A percentile compares a stretch with the other conserved stretches of the same genome.
Evolutionary conservation across 2,113 vertebrate genomes (phyloP).

Genomic region (Saimiri boliviensis): DNA sequence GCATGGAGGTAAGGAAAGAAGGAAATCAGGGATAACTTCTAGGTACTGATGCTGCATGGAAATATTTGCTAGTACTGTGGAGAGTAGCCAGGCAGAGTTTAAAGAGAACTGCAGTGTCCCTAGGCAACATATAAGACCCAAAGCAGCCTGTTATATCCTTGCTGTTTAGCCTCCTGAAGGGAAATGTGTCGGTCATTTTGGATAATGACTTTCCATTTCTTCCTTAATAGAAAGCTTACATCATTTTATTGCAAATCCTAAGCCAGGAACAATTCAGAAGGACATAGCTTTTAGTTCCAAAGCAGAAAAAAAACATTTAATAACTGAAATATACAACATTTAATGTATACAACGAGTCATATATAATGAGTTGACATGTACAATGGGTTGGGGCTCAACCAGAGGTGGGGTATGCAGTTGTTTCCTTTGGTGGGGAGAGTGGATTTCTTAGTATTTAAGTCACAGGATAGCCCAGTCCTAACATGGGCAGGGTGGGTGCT

Average conservation of each 20-base stretch:
- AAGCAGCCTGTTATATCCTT: rapidly evolving
- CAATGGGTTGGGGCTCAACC: not conserved
- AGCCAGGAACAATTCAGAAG: not conserved
- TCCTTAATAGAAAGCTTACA: not conserved
- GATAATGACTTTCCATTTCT: not conserved
- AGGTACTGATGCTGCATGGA: not conserved
- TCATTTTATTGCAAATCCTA: conserved; percentile 9
- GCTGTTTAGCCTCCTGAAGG: not conserved
- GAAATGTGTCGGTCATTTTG: not conserved
- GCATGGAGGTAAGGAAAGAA: not conserved
- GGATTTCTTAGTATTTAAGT: not conserved
- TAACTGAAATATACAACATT: not conserved
- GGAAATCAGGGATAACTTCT: not conserved
- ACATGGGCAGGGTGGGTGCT: not conserved
- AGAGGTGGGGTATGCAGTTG: not conserved
- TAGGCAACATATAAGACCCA: not conserved
- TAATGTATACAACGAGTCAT: not conserved
- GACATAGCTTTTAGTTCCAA: not conserved
- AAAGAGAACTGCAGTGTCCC: not conserved
- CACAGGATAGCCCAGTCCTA: not conserved
- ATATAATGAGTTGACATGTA: not conserved
- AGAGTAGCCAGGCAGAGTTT: too few species aligned
- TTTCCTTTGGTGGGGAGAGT: not conserved
- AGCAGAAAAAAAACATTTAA: not conserved
- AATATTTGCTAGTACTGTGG: not conserved